A percentile compares a stretch with the other conserved stretches of the same genome.
phyloP scores from a whole-genome alignment of 2,888 invertebrate genomes.

The Lasius fuliginosus region DNA sequence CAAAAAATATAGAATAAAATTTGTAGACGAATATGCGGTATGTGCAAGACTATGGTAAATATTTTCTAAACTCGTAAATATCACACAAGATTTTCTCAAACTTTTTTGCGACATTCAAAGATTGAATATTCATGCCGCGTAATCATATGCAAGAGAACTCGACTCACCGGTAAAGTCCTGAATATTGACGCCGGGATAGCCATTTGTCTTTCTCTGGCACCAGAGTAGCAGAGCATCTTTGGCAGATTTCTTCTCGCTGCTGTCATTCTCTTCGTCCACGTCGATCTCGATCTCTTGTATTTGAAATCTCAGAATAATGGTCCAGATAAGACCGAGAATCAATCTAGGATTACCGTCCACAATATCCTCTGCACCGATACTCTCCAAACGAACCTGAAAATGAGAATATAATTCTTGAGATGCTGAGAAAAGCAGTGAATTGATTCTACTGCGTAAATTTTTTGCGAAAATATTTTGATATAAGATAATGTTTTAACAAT shows the following conservation, averaged over 20 bases:
- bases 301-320: constrained; percentile 99
- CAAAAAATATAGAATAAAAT: neutral
- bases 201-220: constrained; percentile 99
- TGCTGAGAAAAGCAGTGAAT: neutral
- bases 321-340: constrained; percentile 99
- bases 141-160: constrained; percentile 24
- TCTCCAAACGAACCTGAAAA: constrained; percentile 96
- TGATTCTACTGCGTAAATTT: neutral
- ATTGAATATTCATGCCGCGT: constrained; percentile 32
- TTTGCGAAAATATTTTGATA: neutral
- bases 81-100: neutral
- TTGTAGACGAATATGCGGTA: neutral
- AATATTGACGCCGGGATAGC: constrained; percentile 96
- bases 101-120: neutral
- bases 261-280: constrained; percentile 98
- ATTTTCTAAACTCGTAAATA: constrained; percentile 21
- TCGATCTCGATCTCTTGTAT: constrained; percentile 99
- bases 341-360: constrained; percentile 99
- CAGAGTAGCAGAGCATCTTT: constrained; percentile 99
- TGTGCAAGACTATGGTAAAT: neutral
- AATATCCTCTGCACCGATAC: constrained; percentile 99
- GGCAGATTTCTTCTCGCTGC: constrained; percentile 99
- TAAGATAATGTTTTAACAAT: neutral
- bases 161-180: constrained; percentile 92
- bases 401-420: neutral